Percentiles rank a stretch among this genome's conserved stretches.
These are phyloP conservation scores for Drosophila baimaii DNA, from an alignment of 1,140 invertebrate genomes.

Conservation along the genomic window DNA sequence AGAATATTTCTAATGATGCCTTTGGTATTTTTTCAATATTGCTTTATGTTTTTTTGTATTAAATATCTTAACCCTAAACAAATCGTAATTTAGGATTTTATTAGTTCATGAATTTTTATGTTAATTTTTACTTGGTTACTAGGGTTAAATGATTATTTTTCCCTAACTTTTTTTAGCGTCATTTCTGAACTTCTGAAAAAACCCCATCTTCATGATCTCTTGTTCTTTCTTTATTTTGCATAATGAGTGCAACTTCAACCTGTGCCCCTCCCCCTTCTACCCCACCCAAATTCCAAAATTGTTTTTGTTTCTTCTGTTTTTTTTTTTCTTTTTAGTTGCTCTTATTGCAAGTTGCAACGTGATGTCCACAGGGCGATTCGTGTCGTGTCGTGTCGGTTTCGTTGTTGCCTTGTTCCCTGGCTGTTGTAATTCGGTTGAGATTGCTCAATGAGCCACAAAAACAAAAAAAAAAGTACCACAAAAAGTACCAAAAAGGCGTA, in stretches of 20 bases:
- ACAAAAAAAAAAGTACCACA: neutral
- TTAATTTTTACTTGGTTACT: no score
- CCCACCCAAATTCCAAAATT: constrained; percentile 19
- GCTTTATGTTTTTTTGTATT: no score
- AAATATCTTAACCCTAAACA: no score
- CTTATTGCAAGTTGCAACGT: constrained; percentile 56
- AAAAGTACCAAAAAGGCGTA: constrained; percentile 60
- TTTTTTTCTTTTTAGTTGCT: constrained; percentile 14
- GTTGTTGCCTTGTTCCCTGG: constrained; percentile 48
- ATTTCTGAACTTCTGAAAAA: no score
- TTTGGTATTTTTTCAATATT: neutral
- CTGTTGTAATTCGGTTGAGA: constrained; percentile 53
- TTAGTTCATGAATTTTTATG: no score
- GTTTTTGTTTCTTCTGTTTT: constrained; percentile 13
- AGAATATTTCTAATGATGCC: neutral
- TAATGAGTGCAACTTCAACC: constrained; percentile 69
- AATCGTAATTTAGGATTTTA: no score
- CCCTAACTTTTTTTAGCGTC: no score
- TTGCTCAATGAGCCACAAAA: constrained; percentile 29
- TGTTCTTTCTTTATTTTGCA: constrained; percentile 59
- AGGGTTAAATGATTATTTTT: no score
- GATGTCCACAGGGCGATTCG: constrained; percentile 81
- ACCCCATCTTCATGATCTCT: neutral
- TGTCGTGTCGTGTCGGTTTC: constrained; percentile 66
- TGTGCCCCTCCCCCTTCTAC: constrained; percentile 24